Conservation (phyloP, 2,113 vertebrate species). For the Cromileptes altivelis region DNA sequence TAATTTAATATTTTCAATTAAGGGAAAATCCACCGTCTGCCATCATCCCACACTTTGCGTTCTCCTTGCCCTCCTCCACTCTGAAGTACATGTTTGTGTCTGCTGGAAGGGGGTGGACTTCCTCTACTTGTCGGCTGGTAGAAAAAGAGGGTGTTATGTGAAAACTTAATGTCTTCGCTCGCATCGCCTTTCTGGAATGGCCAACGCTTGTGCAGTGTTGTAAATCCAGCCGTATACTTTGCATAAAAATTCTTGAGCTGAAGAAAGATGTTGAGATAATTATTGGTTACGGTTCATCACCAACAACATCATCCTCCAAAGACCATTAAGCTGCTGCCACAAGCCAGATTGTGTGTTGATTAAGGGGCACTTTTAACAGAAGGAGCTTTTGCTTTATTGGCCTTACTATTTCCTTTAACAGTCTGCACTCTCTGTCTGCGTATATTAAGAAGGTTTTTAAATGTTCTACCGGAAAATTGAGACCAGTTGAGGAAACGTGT, state of each 20-base stretch:
- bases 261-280: not conserved
- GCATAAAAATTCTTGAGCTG: not conserved
- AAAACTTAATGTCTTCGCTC: slow-evolving; percentile 32
- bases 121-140: slow-evolving; percentile 10
- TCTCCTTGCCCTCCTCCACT: slow-evolving; percentile 11
- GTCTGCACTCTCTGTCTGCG: not conserved
- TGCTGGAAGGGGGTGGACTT: slow-evolving; percentile 7
- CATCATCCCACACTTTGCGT: slow-evolving; percentile 11
- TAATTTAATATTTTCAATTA: slow-evolving; percentile 59
- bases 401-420: not conserved
- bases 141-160: slow-evolving; percentile 28
- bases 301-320: not conserved
- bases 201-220: not conserved
- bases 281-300: not conserved
- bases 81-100: slow-evolving; percentile 41
- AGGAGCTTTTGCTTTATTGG: slow-evolving; percentile 2
- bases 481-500: slow-evolving; percentile 2
- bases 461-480: slow-evolving; percentile 9
- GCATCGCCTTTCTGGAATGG: slow-evolving; percentile 16
- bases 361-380: not conserved
- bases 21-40: slow-evolving; percentile 33
- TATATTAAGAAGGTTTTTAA: slow-evolving; percentile 7
- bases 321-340: not conserved
- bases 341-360: not conserved
- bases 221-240: not conserved